Percentiles rank a stretch among this genome's conserved stretches.
Conservation (phyloP, 2,888 invertebrate genomes). For the Branchellion lobata region DNA sequence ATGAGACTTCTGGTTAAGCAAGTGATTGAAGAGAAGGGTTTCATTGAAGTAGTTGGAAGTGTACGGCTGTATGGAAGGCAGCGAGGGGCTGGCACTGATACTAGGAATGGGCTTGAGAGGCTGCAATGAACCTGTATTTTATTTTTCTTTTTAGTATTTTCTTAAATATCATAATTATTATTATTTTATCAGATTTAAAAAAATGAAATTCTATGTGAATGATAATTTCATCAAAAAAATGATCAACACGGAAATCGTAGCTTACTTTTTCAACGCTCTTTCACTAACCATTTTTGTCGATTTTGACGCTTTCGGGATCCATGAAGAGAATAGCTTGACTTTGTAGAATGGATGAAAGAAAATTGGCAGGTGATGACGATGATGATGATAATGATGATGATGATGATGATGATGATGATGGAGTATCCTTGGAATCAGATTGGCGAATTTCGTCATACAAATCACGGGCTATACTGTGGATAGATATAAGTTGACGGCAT, state of each 20-base stretch:
- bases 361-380: neutral
- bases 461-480: neutral
- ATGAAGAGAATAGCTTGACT: slow-evolving; percentile 12
- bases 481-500: neutral
- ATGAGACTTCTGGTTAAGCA: neutral
- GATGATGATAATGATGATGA: neutral
- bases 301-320: slow-evolving; percentile 5
- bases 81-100: neutral
- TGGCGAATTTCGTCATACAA: neutral
- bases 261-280: too few relatives aligned
- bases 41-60: neutral
- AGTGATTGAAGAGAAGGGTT: neutral
- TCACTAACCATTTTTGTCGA: slow-evolving; percentile 2
- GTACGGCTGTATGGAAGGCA: neutral
- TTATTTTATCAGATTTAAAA: too few relatives aligned
- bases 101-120: slow-evolving; percentile 1
- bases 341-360: neutral
- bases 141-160: too few relatives aligned
- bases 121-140: slow-evolving; percentile 7
- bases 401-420: neutral
- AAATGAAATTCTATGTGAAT: too few relatives aligned
- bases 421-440: neutral
- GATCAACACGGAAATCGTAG: too few relatives aligned
- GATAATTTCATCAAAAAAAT: too few relatives aligned
- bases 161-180: too few relatives aligned